These are phyloP conservation scores for Mycalesis mineus DNA, from an alignment of 2,888 invertebrate genomes.

Conservation along the genomic window DNA sequence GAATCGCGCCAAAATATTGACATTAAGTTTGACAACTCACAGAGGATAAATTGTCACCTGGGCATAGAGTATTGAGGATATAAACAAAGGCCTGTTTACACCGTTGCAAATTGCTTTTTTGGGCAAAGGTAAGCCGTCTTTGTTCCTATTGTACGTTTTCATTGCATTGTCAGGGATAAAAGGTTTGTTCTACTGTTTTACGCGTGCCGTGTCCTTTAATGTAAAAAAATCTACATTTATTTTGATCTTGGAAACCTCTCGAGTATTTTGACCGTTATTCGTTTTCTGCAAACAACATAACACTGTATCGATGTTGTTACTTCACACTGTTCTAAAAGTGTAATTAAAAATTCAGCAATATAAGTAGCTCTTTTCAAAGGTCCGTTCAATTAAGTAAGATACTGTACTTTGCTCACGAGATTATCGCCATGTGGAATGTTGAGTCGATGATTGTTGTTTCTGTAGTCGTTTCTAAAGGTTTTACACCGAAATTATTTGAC, in stretches of 20 bases:
- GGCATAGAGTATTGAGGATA: conserved; percentile 30
- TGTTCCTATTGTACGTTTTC: conserved; percentile 20
- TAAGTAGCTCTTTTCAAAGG: no score
- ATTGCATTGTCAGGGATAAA: conserved; percentile 15
- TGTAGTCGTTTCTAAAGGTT: no score
- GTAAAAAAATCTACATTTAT: neutral
- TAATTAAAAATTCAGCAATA: no score
- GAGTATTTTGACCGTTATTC: neutral
- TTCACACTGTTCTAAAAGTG: no score
- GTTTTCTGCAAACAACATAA: no score
- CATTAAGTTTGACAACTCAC: conserved; percentile 40
- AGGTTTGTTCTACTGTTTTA: conserved; percentile 27
- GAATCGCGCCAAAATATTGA: conserved; percentile 66
- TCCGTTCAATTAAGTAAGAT: no score
- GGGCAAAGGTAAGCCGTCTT: conserved; percentile 4
- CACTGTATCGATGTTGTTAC: no score
- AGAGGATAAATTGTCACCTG: conserved; percentile 36
- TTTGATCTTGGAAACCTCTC: neutral
- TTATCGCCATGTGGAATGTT: no score
- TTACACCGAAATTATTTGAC: no score
- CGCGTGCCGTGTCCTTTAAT: conserved; percentile 25
- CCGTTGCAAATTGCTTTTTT: conserved; percentile 42
- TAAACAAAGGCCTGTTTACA: conserved; percentile 40
- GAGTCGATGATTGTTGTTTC: no score
- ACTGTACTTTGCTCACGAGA: no score